These are phyloP conservation scores for Oriolus oriolus DNA, from an alignment of 2,113 vertebrate species.

Conservation along the genomic window DNA sequence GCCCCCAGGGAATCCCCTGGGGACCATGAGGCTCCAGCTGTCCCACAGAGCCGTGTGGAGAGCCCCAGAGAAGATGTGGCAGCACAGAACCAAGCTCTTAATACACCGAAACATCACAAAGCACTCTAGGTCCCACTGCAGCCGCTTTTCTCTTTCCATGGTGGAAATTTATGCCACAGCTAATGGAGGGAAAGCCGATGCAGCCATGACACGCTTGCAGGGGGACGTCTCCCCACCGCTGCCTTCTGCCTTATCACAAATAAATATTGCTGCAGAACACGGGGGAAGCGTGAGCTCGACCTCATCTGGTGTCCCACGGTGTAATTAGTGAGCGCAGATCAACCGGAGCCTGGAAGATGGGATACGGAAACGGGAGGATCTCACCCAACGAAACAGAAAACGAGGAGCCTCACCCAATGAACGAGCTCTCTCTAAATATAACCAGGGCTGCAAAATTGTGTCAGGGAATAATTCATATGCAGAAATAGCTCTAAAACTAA, in stretches of 20 bases:
- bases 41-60: background rate
- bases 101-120: background rate
- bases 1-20: fast-evolving
- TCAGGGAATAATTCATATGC: slow-evolving; percentile 25
- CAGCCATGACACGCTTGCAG: fast-evolving
- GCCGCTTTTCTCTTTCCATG: background rate
- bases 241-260: background rate
- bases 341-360: background rate
- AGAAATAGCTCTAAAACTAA: slow-evolving; percentile 18
- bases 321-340: background rate
- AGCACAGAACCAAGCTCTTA: background rate
- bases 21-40: fast-evolving
- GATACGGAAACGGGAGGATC: background rate
- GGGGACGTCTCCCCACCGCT: background rate
- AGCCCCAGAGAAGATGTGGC: background rate
- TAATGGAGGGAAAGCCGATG: background rate
- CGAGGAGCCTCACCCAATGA: slow-evolving; percentile 14
- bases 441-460: slow-evolving; percentile 25
- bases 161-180: background rate
- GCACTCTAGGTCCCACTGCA: background rate
- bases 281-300: background rate
- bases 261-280: background rate
- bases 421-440: slow-evolving; percentile 45
- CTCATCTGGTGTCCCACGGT: background rate
- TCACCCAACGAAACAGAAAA: background rate